Conservation (phyloP, 2,797 vertebrate species). For the Intellagama lesueurii region DNA sequence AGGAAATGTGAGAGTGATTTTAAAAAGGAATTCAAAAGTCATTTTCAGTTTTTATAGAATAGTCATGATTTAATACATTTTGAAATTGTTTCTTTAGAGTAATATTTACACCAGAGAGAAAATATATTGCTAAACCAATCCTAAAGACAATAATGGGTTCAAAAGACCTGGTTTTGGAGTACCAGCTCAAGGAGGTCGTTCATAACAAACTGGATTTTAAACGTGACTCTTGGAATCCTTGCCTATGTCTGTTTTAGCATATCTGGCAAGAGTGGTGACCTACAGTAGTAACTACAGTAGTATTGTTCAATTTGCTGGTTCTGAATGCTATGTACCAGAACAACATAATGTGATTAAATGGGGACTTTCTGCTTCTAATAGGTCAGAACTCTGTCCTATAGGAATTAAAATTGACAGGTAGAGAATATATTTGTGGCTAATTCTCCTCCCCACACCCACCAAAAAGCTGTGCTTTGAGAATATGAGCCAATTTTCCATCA, state of each 20-base stretch:
- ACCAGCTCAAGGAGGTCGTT: not conserved
- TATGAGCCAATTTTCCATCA: not conserved
- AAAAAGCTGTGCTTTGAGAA: conserved; percentile 1
- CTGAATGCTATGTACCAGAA: not conserved
- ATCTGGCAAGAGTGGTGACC: not conserved
- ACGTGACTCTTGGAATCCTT: not conserved
- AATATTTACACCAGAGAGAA: no score
- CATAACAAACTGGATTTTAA: not conserved
- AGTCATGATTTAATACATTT: no score
- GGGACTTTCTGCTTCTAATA: not conserved
- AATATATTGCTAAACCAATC: not conserved
- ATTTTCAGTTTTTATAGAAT: no score
- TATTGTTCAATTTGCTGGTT: not conserved
- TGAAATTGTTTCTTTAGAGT: no score
- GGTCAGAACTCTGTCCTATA: not conserved
- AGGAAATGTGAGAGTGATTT: no score
- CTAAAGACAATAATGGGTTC: not conserved
- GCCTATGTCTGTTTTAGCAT: not conserved
- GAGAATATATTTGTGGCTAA: not conserved
- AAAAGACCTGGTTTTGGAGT: not conserved
- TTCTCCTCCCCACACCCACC: not conserved
- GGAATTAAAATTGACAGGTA: not conserved
- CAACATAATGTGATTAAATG: not conserved
- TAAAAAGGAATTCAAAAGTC: no score
- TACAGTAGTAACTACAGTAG: not conserved